Percentiles rank a stretch among this genome's conserved stretches.
These are phyloP conservation scores for Atherinosoma microstoma DNA, from an alignment of 2,797 vertebrate species.

Conservation along the genomic window DNA sequence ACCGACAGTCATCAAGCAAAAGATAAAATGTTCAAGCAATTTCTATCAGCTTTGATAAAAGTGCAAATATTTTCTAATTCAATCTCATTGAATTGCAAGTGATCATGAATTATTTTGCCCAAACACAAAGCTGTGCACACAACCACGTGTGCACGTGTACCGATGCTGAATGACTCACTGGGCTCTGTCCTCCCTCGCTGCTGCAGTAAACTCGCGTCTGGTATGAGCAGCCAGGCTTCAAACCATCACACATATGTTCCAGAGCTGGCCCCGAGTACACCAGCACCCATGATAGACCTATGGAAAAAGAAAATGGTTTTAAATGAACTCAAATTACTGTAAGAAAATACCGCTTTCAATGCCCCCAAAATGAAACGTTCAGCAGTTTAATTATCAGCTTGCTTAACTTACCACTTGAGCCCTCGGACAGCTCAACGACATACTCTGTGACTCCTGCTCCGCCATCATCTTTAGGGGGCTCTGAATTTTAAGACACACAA, in stretches of 20 bases:
- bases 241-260: conserved; percentile 91
- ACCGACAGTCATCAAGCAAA: background rate
- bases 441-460: conserved; percentile 92
- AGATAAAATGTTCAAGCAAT: background rate
- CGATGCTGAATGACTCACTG: conserved; percentile 82
- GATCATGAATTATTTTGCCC: conserved; percentile 28
- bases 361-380: background rate
- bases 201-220: conserved; percentile 90
- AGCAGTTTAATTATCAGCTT: background rate
- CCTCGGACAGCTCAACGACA: conserved; percentile 91
- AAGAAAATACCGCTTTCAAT: background rate
- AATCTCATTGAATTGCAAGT: conserved; percentile 10
- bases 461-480: conserved; percentile 93
- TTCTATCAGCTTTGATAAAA: background rate
- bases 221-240: conserved; percentile 92
- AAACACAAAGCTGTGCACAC: conserved; percentile 15
- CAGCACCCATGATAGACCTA: conserved; percentile 91
- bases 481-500: conserved; percentile 70
- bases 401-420: conserved; percentile 85
- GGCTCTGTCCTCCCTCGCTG: conserved; percentile 95
- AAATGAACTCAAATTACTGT: background rate
- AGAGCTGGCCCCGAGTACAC: conserved; percentile 88
- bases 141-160: conserved; percentile 15
- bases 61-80: background rate
- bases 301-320: background rate